Percentiles rank a stretch among this genome's conserved stretches.
phyloP scores from a whole-genome alignment of 2,888 invertebrate genomes.

The Coelopa pilipes region DNA sequence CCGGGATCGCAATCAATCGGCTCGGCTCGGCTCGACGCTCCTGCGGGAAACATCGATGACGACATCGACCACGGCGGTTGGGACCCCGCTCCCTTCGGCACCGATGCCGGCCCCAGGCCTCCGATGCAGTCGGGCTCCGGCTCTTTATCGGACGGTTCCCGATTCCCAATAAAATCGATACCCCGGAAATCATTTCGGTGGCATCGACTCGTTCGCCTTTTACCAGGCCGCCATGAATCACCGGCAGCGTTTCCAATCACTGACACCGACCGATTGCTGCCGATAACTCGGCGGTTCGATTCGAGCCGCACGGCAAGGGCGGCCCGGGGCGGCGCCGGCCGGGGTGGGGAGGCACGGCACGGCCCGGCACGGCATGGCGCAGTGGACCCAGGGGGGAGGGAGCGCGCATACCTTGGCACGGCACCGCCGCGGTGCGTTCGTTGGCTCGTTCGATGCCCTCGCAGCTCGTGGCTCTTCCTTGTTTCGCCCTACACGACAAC shows the following conservation, averaged over 20 bases:
- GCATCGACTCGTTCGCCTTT: constrained; percentile 54
- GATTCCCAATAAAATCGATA: constrained; percentile 49
- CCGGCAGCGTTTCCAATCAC: constrained; percentile 44
- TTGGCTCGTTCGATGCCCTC: neutral
- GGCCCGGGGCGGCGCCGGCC: neutral
- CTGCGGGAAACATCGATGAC: neutral
- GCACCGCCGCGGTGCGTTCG: neutral
- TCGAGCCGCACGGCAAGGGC: neutral
- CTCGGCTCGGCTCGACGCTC: too few relatives aligned
- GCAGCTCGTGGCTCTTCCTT: too few relatives aligned
- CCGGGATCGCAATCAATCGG: constrained; percentile 12
- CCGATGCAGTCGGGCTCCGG: too few relatives aligned
- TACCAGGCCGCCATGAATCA: constrained; percentile 50
- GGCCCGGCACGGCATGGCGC: neutral
- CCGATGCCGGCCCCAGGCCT: too few relatives aligned
- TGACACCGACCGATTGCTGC: constrained; percentile 16
- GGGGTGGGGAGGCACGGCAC: neutral
- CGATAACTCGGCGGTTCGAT: constrained; percentile 25
- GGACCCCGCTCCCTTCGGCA: neutral
- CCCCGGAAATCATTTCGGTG: constrained; percentile 48
- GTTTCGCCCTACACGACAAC: too few relatives aligned
- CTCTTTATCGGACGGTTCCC: neutral
- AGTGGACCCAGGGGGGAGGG: too few relatives aligned
- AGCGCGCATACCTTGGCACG: neutral
- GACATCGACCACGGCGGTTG: neutral